Base-by-base conservation (phyloP, 2,113 vertebrate species). In the Melanerpes aurifrons region DNA sequence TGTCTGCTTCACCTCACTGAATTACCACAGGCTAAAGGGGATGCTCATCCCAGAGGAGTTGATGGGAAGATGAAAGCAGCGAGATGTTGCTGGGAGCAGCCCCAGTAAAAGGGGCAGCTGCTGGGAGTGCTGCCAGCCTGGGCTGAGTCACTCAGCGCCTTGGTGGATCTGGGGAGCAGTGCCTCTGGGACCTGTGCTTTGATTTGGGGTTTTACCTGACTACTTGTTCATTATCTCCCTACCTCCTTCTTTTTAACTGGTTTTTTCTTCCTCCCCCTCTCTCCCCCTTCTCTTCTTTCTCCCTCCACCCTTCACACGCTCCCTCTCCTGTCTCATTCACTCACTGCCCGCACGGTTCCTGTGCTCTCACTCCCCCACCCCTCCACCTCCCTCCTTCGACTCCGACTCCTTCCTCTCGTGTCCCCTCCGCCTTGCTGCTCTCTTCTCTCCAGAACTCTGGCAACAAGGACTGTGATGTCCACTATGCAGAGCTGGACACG, bases 401-500 rank as follows among this genome's bases (percentile, higher is more conserved):
- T 35, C 14, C 12, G 3, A 62, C 29, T 59, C 81, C 14, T 31
- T 48, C 75, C 97, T 83, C 26, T 76, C 48, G 96, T 93, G 81
- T 93, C 96, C 73, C 93, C 83, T 82, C 95, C 0, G 83, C 98
- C 95, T 98, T 84, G 98, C 96, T 82, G 98, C 98, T 98, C 96
- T 98, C 98, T 98, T 97, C 97, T 98, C 98, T 98, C 97, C 97
- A 99, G 99, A 98, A 97, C 94, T 97, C 98, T 96, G 98, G 96
- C 97, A 98, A 98, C 97, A 98, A 97, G 98, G 98, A 99, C 97
- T 97, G 97, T 92, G 98, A 99, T 92, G 96, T 99, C 97, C 98
- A 99, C 97, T 99, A 99, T 86, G 98, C 99, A 90, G 98, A 99
- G 97, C 98, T 99, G 98, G 99, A 99, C 97, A 98, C 98, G 78